A percentile compares a stretch with the other conserved stretches of the same genome.
These are phyloP conservation scores for Phthorimaea operculella DNA, from an alignment of 1,140 invertebrate genomes.

Conservation along the genomic window DNA sequence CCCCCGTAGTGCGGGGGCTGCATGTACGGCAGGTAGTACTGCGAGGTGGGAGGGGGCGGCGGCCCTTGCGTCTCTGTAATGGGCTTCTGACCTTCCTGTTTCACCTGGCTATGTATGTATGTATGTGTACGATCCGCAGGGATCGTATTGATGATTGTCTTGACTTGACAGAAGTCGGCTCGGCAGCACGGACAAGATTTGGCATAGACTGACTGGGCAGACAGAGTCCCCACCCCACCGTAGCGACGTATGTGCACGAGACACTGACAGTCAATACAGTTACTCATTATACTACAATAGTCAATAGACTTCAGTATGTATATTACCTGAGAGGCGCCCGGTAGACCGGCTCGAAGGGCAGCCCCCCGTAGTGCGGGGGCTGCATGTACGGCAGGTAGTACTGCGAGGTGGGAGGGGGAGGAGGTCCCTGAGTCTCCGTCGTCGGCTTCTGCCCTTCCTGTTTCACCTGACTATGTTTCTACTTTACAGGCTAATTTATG, in stretches of 20 bases:
- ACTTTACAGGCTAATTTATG: too few relatives aligned
- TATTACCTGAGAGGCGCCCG: slow-evolving; percentile 42
- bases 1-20: slow-evolving; percentile 79
- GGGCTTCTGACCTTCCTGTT: slow-evolving; percentile 91
- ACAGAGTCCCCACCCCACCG: too few relatives aligned
- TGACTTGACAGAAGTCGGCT: too few relatives aligned
- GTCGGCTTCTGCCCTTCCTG: slow-evolving; percentile 93
- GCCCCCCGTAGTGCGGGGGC: slow-evolving; percentile 77
- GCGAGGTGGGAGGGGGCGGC: slow-evolving; percentile 88
- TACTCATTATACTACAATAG: too few relatives aligned
- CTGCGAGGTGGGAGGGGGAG: slow-evolving; percentile 88
- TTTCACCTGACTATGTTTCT: slow-evolving; percentile 73
- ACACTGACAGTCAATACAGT: too few relatives aligned
- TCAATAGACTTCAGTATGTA: too few relatives aligned
- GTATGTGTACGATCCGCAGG: slow-evolving; percentile 79
- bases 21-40: slow-evolving; percentile 88
- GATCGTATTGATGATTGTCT: too few relatives aligned
- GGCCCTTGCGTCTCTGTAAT: slow-evolving; percentile 94
- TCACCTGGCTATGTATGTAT: too few relatives aligned
- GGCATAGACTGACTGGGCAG: too few relatives aligned
- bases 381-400: slow-evolving; percentile 88
- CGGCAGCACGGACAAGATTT: too few relatives aligned
- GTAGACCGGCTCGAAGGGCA: slow-evolving; percentile 72
- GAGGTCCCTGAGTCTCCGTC: slow-evolving; percentile 92
- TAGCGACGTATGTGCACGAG: too few relatives aligned